Conservation (phyloP, 2,888 invertebrate species). For the Cremastinae sp. region DNA sequence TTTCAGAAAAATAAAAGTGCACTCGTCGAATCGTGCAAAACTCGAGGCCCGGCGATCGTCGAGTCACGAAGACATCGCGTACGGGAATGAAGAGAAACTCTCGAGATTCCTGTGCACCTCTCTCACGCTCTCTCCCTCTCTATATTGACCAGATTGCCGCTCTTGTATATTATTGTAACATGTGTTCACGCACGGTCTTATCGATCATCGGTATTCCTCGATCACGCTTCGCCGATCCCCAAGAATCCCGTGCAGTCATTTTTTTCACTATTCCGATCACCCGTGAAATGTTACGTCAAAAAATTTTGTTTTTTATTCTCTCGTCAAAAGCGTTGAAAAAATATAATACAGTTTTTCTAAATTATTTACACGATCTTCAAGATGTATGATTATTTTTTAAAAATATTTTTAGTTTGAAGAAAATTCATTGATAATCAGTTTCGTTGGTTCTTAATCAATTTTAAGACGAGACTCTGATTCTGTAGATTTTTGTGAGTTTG, state of each 20-base stretch:
- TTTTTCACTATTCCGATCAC: neutral
- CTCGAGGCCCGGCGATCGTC: slow-evolving; percentile 18
- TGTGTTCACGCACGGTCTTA: slow-evolving; percentile 44
- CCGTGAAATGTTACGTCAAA: too few species aligned
- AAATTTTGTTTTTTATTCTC: too few species aligned
- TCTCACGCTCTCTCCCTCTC: slow-evolving; percentile 5
- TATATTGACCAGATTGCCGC: slow-evolving; percentile 48
- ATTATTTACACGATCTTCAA: too few species aligned
- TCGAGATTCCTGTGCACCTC: slow-evolving; percentile 37
- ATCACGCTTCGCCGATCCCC: slow-evolving; percentile 40
- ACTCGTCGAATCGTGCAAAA: neutral
- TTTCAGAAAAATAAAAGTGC: neutral
- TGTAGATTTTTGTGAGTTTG: neutral
- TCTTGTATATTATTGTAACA: slow-evolving; percentile 35
- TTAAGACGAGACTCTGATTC: too few species aligned
- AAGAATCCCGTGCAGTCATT: slow-evolving; percentile 11
- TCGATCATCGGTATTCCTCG: slow-evolving; percentile 58
- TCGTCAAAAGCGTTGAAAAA: too few species aligned
- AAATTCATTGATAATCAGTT: too few species aligned
- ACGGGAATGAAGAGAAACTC: slow-evolving; percentile 23
- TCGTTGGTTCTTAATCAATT: too few species aligned
- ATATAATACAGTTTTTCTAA: too few species aligned
- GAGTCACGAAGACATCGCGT: slow-evolving; percentile 38
- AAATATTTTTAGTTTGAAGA: too few species aligned
- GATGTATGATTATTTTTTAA: too few species aligned